Evolutionary conservation across 1,140 invertebrate species (phyloP).

Genomic region (Polypedilum vanderplanki): DNA sequence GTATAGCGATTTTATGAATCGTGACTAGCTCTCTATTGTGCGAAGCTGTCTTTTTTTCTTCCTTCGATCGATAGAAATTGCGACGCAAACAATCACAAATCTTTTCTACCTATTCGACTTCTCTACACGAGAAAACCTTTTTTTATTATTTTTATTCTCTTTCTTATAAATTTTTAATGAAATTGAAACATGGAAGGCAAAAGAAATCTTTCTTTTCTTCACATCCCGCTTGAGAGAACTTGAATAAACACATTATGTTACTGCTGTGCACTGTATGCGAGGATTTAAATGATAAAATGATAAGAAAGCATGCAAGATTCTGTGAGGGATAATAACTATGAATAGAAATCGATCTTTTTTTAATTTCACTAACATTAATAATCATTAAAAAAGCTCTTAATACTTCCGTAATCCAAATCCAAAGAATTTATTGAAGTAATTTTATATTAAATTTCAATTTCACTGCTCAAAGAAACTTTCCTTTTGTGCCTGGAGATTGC

Average conservation of each 20-base stretch:
- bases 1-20: conserved; percentile 24
- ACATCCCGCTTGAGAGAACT: conserved; percentile 1
- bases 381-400: too few relatives aligned
- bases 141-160: not conserved
- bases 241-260: not conserved
- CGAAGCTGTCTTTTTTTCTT: conserved; percentile 1
- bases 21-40: conserved; percentile 20
- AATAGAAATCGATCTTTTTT: too few relatives aligned
- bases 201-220: not conserved
- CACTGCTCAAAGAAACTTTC: too few relatives aligned
- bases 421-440: too few relatives aligned
- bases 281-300: not conserved
- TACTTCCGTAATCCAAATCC: too few relatives aligned
- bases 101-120: not conserved
- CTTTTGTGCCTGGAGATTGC: too few relatives aligned
- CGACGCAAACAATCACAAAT: conserved; percentile 16
- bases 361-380: too few relatives aligned
- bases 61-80: not conserved
- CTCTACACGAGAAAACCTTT: not conserved
- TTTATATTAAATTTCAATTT: too few relatives aligned
- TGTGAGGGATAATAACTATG: too few relatives aligned
- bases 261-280: not conserved
- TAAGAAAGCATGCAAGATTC: too few relatives aligned
- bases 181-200: not conserved
- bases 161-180: conserved; percentile 20